Percentiles rank a stretch among this genome's conserved stretches.
Conservation (phyloP, 2,113 vertebrate species). For the Sphaerodactylus townsendi region DNA sequence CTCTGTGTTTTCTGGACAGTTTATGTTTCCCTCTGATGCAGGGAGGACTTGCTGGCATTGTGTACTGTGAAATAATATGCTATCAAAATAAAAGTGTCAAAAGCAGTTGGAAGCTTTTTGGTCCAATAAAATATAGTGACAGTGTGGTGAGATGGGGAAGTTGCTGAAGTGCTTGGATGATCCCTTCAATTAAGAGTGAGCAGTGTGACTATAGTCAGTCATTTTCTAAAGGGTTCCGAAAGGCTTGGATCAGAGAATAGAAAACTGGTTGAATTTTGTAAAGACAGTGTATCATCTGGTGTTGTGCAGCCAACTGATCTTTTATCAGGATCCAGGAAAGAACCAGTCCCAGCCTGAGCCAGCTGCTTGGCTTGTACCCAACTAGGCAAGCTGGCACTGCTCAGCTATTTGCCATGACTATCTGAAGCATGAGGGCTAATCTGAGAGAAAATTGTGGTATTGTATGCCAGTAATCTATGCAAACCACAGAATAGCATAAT, state of each 20-base stretch:
- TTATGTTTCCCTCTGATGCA: not conserved
- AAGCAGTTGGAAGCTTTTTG: slow-evolving; percentile 25
- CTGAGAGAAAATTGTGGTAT: not conserved
- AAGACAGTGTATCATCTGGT: not conserved
- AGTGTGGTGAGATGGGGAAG: slow-evolving; percentile 31
- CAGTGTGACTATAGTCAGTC: slow-evolving; percentile 4
- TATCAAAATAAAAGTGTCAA: slow-evolving; percentile 1
- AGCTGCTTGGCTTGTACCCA: not conserved
- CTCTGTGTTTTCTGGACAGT: not conserved
- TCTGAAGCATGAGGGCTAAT: not conserved
- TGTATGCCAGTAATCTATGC: not conserved
- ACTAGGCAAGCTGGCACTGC: not conserved
- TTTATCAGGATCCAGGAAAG: not conserved
- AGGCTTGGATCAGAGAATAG: slow-evolving; percentile 13
- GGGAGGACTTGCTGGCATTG: not conserved
- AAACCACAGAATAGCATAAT: not conserved
- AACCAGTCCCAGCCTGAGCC: not conserved
- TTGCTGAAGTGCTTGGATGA: slow-evolving; percentile 44
- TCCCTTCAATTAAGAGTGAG: slow-evolving; percentile 39
- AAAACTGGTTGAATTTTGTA: not conserved
- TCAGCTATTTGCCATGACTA: not conserved
- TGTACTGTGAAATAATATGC: slow-evolving; percentile 7
- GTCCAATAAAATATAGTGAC: slow-evolving; percentile 44
- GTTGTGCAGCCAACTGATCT: accelerated
- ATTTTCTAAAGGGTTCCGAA: slow-evolving; percentile 38